Evolutionary conservation across 1,140 invertebrate species (phyloP), one percentile per base, ranked within the genome.

Genomic region (Lepidurus arcticus): DNA sequence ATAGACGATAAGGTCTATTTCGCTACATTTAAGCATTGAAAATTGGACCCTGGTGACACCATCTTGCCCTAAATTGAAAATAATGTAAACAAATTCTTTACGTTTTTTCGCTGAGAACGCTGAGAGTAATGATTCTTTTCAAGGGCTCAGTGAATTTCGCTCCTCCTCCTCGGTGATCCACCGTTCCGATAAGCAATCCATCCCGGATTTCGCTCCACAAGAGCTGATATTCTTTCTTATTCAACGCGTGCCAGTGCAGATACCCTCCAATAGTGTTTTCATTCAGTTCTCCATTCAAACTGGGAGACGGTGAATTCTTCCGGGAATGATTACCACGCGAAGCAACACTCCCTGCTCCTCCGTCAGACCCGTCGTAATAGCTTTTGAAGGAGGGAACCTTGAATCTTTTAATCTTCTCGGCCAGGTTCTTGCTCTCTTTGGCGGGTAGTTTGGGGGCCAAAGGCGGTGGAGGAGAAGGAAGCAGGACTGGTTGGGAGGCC

Each of bases 171-270:
- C 42, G 74, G 8, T 47, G 73, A 24, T 44, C 78, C 3, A 34
- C n/a, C 11, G 16, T 43, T 4, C 24, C 73, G 65, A 21, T 24
- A 6, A 78, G 53, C 44, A 74, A 34, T 2, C 78, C 34, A 44
- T 78, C 73, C 16, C 47, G 74, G 1, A 78, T 9, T 16, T 74
- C 73, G 11, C 43, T 78, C 44, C 73, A 74, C 21, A 74, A 74
- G 24, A 34, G 47, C 44, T 78, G 78, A 9, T 16, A 65, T 34
- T 76, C 76, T 21, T 53, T 74, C 42, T 75, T 78, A 26, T 45
- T n/a, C 9, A 45, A 76, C 5, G 47, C 75, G 44, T 76, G 43
- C 75, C 75, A 76, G 16, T 47, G 75, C n/a, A 76, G 21, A 3
- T 34, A 47, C 9, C 75, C 75, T 5, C 8, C 75, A 24, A 21